Percentiles rank a stretch among this genome's conserved stretches.
Evolutionary conservation across 2,797 vertebrate genomes (phyloP).

Genomic region (Macropodus opercularis): DNA sequence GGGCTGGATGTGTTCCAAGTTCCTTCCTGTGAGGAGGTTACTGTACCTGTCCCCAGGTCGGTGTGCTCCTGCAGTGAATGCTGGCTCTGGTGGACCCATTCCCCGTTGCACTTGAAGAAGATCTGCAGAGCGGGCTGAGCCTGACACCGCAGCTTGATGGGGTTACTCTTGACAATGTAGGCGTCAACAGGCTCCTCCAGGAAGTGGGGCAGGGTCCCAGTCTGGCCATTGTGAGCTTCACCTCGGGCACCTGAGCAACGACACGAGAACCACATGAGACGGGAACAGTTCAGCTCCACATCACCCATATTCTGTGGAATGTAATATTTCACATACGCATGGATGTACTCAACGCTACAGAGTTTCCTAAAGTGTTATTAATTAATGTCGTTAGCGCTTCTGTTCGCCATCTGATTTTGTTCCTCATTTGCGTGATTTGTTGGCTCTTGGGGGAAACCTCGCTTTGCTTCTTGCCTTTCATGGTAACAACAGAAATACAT

Average conservation of each 20-base stretch:
- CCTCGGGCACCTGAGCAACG: constrained; percentile 70
- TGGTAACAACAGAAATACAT: constrained; percentile 1
- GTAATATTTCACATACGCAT: constrained; percentile 16
- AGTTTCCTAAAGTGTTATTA: constrained; percentile 8
- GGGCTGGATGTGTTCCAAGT: constrained; percentile 40
- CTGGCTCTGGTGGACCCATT: constrained; percentile 98
- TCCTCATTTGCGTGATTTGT: neutral
- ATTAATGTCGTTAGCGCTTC: constrained; percentile 9
- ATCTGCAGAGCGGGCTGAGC: constrained; percentile 95
- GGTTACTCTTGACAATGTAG: constrained; percentile 97
- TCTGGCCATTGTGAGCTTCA: constrained; percentile 76
- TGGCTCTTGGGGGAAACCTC: constrained; percentile 3
- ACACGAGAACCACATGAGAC: neutral
- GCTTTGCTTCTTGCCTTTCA: neutral
- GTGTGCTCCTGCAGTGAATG: constrained; percentile 91
- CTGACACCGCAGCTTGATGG: constrained; percentile 91
- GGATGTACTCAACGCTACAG: neutral
- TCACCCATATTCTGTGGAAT: neutral
- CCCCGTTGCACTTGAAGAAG: constrained; percentile 99
- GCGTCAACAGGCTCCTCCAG: constrained; percentile 94
- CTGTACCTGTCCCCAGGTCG: constrained; percentile 89
- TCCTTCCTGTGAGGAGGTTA: constrained; percentile 13
- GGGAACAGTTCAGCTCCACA: neutral
- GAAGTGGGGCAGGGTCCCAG: constrained; percentile 94
- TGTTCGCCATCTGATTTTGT: constrained; percentile 6